phyloP scores from a whole-genome alignment of 2,888 invertebrate genomes.

The Microdon myrmicae region DNA sequence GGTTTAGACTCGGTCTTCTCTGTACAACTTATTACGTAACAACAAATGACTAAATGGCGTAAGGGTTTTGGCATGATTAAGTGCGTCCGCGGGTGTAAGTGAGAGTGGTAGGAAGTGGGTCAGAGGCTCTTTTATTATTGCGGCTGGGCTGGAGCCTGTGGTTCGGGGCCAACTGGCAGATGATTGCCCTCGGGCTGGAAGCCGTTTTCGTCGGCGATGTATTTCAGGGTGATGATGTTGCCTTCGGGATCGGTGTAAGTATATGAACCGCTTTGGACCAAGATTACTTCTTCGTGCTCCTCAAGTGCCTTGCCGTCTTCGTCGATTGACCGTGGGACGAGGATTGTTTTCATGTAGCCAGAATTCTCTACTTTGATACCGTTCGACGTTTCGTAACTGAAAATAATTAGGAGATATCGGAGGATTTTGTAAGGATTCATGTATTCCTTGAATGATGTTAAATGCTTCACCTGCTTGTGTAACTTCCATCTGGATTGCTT shows the following conservation, averaged over 20 bases:
- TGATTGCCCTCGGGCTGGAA: conserved; percentile 76
- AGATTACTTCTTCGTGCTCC: conserved; percentile 71
- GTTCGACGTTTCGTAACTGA: conserved; percentile 81
- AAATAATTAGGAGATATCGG: neutral
- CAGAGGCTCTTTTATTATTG: conserved; percentile 24
- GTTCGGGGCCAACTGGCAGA: conserved; percentile 70
- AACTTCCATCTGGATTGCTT: conserved; percentile 68
- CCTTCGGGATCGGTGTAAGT: conserved; percentile 79
- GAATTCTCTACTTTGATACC: conserved; percentile 80
- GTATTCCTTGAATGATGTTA: neutral
- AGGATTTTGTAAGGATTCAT: neutral
- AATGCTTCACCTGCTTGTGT: conserved; percentile 66
- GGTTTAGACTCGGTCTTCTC: conserved; percentile 28
- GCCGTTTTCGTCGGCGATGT: conserved; percentile 79
- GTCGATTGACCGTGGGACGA: conserved; percentile 66
- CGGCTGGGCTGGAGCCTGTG: conserved; percentile 44
- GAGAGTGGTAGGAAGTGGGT: conserved; percentile 21
- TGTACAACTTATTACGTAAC: conserved; percentile 50
- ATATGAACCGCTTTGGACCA: conserved; percentile 76
- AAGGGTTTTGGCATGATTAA: conserved; percentile 42
- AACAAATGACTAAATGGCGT: conserved; percentile 48
- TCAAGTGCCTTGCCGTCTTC: conserved; percentile 66
- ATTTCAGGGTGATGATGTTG: conserved; percentile 72
- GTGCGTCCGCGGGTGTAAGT: conserved; percentile 7
- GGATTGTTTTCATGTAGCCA: conserved; percentile 75